phyloP scores from a whole-genome alignment of 2,113 vertebrate genomes.

The Anarhynchus alexandrinus region DNA sequence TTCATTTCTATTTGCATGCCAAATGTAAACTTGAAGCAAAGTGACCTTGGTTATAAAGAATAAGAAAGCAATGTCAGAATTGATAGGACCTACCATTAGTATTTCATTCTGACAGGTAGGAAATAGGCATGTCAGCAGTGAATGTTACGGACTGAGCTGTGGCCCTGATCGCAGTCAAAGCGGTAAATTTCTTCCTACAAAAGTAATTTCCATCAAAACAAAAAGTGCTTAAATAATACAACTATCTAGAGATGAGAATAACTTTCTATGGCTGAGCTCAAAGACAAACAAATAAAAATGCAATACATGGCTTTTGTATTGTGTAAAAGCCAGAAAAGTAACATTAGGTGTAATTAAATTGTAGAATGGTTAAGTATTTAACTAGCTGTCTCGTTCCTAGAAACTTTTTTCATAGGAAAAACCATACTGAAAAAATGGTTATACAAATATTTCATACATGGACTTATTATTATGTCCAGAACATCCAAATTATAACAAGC shows the following conservation, averaged over 20 bases:
- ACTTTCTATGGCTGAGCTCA: neutral
- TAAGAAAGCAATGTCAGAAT: slow-evolving; percentile 69
- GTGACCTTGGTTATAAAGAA: slow-evolving; percentile 76
- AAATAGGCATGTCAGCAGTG: slow-evolving; percentile 73
- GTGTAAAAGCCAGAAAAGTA: slow-evolving; percentile 1
- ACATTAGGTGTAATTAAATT: neutral
- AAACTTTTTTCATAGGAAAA: neutral
- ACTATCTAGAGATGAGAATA: slow-evolving; percentile 47
- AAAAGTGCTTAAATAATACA: slow-evolving; percentile 65
- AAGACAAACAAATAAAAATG: slow-evolving; percentile 46
- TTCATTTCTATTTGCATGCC: slow-evolving; percentile 68
- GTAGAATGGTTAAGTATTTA: neutral
- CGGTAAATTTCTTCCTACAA: slow-evolving; percentile 64
- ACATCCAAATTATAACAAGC: neutral
- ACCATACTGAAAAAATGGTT: neutral
- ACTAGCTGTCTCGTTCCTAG: neutral
- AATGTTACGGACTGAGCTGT: slow-evolving; percentile 65
- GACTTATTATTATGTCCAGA: neutral
- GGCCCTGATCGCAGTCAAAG: slow-evolving; percentile 62
- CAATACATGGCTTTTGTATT: neutral
- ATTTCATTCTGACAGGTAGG: slow-evolving; percentile 77
- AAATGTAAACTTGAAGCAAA: slow-evolving; percentile 70
- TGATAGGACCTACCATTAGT: slow-evolving; percentile 69
- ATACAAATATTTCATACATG: neutral
- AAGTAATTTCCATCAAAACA: slow-evolving; percentile 73